phyloP scores from a whole-genome alignment of 2,888 invertebrate genomes.

The Drosophila prostipennis region DNA sequence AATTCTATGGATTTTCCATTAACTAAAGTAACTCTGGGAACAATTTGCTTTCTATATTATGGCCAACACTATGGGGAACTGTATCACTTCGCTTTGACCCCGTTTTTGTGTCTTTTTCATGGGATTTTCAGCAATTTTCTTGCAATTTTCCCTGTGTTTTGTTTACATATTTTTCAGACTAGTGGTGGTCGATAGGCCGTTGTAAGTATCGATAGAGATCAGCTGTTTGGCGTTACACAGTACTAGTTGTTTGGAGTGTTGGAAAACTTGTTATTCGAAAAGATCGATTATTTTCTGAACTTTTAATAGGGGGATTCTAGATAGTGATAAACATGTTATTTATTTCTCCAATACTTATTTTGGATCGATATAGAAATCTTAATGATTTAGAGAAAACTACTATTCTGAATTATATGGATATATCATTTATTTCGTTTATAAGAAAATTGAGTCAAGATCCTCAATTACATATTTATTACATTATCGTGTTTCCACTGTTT shows the following conservation, averaged over 20 bases:
- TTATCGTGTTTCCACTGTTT: no score
- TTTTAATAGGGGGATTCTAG: not conserved
- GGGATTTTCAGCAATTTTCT: conserved; percentile 11
- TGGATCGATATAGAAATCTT: no score
- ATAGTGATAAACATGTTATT: not conserved
- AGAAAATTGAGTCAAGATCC: no score
- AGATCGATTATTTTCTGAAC: not conserved
- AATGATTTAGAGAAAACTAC: no score
- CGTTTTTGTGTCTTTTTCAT: not conserved
- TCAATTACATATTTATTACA: no score
- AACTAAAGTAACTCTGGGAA: not conserved
- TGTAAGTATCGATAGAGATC: conserved; percentile 25
- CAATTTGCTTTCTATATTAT: no score
- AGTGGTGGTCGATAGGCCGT: conserved; percentile 54
- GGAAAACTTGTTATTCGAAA: not conserved
- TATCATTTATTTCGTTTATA: no score
- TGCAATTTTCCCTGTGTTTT: conserved; percentile 57
- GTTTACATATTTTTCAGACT: conserved; percentile 70
- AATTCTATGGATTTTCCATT: conserved; percentile 39
- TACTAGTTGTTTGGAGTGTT: conserved; percentile 3
- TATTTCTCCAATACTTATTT: not conserved
- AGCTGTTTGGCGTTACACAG: conserved; percentile 30
- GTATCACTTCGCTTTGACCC: not conserved
- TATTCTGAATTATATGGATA: no score
- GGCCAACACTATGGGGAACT: not conserved